A percentile compares a stretch with the other conserved stretches of the same genome.
Conservation (phyloP, 1,140 invertebrate species). For the Phymastichus coffea region DNA sequence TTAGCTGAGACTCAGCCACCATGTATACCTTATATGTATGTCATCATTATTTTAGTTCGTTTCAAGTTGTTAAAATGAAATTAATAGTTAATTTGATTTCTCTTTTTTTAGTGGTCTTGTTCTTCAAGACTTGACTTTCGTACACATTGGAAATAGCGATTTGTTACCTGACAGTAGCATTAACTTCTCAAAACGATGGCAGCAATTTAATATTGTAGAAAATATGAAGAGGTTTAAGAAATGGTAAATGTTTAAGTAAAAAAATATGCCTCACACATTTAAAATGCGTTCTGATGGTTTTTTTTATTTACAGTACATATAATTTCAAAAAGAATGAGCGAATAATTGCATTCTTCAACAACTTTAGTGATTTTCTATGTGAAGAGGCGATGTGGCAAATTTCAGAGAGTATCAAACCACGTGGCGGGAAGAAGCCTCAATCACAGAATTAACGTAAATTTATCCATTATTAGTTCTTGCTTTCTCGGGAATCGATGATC, state of each 20-base stretch:
- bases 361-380: constrained; percentile 92
- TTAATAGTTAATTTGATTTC: neutral
- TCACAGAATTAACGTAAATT: constrained; percentile 42
- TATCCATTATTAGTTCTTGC: neutral
- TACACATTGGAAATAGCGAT: constrained; percentile 95
- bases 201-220: constrained; percentile 96
- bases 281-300: neutral
- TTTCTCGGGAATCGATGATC: neutral
- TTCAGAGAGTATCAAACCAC: constrained; percentile 92
- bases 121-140: constrained; percentile 97
- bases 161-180: constrained; percentile 83
- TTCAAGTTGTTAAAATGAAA: neutral
- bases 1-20: constrained; percentile 92
- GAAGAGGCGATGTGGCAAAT: constrained; percentile 98
- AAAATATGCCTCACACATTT: neutral
- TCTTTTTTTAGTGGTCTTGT: constrained; percentile 83
- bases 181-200: constrained; percentile 98
- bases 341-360: constrained; percentile 93
- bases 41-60: constrained; percentile 32
- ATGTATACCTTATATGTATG: constrained; percentile 98
- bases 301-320: constrained; percentile 66
- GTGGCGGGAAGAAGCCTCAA: constrained; percentile 65
- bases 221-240: constrained; percentile 97
- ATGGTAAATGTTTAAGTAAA: constrained; percentile 63
- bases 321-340: constrained; percentile 88